phyloP scores from a whole-genome alignment of 2,113 vertebrate genomes.

The Serinus canaria region DNA sequence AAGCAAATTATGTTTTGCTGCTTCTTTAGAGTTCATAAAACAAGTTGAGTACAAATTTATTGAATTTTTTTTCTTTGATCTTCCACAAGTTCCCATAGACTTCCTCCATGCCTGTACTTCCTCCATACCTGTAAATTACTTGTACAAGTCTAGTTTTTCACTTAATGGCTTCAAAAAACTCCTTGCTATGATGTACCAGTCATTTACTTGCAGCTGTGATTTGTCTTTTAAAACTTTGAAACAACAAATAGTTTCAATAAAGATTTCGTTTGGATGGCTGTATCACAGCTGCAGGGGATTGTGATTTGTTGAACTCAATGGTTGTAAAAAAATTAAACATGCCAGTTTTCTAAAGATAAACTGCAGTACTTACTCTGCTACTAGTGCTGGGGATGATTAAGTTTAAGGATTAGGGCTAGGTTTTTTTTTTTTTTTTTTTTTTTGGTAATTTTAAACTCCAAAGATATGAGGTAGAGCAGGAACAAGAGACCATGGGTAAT shows the following conservation, averaged over 20 bases:
- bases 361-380: not conserved
- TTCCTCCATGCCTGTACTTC: not conserved
- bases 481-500: not conserved
- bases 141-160: not conserved
- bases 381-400: not conserved
- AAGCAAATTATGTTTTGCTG: not conserved
- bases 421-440: not conserved
- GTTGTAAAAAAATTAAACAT: not conserved
- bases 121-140: not conserved
- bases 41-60: not conserved
- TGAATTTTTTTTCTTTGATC: not conserved
- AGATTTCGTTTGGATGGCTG: not conserved
- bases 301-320: not conserved
- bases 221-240: not conserved
- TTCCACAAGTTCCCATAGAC: not conserved
- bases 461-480: not conserved
- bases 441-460: not conserved
- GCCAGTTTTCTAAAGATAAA: not conserved
- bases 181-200: not conserved
- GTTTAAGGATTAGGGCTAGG: not conserved
- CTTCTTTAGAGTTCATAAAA: not conserved
- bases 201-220: not conserved
- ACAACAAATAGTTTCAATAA: not conserved
- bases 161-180: not conserved
- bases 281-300: slow-evolving; percentile 4